Conservation (phyloP, 2,888 invertebrate species). For the Patella ulyssiponensis region DNA sequence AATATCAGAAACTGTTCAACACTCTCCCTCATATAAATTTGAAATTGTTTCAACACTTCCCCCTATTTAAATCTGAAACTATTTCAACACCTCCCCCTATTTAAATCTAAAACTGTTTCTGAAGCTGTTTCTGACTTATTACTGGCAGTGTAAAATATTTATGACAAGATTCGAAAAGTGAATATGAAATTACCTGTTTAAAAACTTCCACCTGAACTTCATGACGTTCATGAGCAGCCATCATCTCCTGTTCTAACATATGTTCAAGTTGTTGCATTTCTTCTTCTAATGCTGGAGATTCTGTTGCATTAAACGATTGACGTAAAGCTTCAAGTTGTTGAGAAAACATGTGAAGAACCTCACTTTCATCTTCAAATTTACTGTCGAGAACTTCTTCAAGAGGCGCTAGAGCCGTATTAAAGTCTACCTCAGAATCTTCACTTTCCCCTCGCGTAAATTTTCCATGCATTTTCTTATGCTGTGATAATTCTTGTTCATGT, state of each 20-base stretch:
- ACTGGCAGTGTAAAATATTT: too few species aligned
- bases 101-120: too few species aligned
- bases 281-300: constrained; percentile 44
- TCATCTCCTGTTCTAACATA: constrained; percentile 55
- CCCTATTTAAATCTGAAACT: too few species aligned
- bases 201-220: constrained; percentile 60
- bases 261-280: constrained; percentile 55
- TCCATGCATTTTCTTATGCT: constrained; percentile 50
- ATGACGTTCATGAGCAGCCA: constrained; percentile 57
- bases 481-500: constrained; percentile 55
- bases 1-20: too few species aligned
- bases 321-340: constrained; percentile 26
- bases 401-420: constrained; percentile 52
- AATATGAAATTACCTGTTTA: constrained; percentile 44
- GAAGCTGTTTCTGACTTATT: too few species aligned
- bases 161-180: too few species aligned
- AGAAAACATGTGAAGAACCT: constrained; percentile 56
- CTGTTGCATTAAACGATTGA: not conserved
- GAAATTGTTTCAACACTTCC: too few species aligned
- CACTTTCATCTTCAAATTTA: constrained; percentile 61
- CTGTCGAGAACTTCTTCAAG: constrained; percentile 63
- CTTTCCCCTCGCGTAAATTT: constrained; percentile 49
- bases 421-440: constrained; percentile 54
- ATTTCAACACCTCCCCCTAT: too few species aligned
- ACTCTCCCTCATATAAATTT: too few species aligned